phyloP scores from a whole-genome alignment of 2,113 vertebrate species.

The Telmatochromis sp. region DNA sequence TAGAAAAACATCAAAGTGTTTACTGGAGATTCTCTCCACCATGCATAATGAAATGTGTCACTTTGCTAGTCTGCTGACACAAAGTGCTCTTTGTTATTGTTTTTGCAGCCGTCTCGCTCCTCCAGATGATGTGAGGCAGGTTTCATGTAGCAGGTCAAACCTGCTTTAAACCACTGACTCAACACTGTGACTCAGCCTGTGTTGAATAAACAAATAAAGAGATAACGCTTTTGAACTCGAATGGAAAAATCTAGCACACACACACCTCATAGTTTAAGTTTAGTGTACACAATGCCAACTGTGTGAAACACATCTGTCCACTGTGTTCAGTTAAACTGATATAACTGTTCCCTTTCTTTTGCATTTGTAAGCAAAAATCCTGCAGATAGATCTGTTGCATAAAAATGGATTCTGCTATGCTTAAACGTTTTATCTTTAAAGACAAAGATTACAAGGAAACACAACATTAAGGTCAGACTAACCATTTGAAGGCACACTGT shows the following conservation, averaged over 20 bases:
- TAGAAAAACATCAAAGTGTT: background rate
- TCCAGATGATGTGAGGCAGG: background rate
- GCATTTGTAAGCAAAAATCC: background rate
- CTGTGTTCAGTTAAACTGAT: constrained; percentile 53
- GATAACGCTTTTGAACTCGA: constrained; percentile 8
- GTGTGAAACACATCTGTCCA: constrained; percentile 23
- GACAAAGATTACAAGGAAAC: background rate
- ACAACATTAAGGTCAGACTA: background rate
- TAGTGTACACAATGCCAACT: constrained; percentile 8
- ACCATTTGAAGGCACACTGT: background rate
- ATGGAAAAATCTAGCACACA: background rate
- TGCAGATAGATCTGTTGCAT: background rate
- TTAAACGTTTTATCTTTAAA: background rate
- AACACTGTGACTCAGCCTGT: constrained; percentile 29
- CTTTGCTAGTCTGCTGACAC: background rate
- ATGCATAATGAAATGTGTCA: background rate
- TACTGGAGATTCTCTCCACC: background rate
- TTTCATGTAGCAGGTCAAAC: constrained; percentile 40
- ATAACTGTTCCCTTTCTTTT: constrained; percentile 1
- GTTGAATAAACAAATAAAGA: constrained; percentile 56
- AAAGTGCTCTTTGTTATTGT: background rate
- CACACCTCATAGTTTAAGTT: background rate
- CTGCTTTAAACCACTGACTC: constrained; percentile 48
- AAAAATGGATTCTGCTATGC: background rate
- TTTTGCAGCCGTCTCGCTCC: background rate